Percentiles rank a stretch among this genome's conserved stretches.
Evolutionary conservation across 2,113 vertebrate genomes (phyloP).

Genomic region (Sebastes fasciatus): DNA sequence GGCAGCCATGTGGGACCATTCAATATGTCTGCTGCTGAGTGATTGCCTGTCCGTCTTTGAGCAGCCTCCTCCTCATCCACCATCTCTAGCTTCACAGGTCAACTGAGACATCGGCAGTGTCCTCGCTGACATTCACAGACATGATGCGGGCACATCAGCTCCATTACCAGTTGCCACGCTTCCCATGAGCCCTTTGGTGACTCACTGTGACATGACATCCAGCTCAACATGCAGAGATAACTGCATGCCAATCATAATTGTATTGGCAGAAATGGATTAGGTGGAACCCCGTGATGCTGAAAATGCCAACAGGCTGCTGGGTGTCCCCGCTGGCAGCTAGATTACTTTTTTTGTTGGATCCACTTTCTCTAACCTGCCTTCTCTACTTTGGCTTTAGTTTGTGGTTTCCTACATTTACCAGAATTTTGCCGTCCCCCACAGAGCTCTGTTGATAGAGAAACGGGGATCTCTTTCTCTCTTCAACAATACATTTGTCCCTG

Average conservation of each 20-base stretch:
- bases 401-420: slow-evolving; percentile 47
- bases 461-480: slow-evolving; percentile 19
- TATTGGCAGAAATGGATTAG: slow-evolving; percentile 60
- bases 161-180: slow-evolving; percentile 58
- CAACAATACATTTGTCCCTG: slow-evolving; percentile 5
- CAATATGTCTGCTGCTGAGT: slow-evolving; percentile 67
- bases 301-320: slow-evolving; percentile 58
- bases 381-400: slow-evolving; percentile 38
- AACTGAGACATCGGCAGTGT: slow-evolving; percentile 51
- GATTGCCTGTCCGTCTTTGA: slow-evolving; percentile 52
- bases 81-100: slow-evolving; percentile 50
- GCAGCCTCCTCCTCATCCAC: slow-evolving; percentile 31
- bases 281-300: slow-evolving; percentile 40
- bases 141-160: slow-evolving; percentile 51
- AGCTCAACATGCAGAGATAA: slow-evolving; percentile 57
- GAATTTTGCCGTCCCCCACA: slow-evolving; percentile 23
- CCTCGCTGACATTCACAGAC: slow-evolving; percentile 70
- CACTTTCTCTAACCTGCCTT: slow-evolving; percentile 41
- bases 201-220: slow-evolving; percentile 43
- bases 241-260: slow-evolving; percentile 65
- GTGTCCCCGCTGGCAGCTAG: slow-evolving; percentile 53
- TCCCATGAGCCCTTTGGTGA: slow-evolving; percentile 46
- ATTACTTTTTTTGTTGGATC: slow-evolving; percentile 58
- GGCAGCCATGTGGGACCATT: slow-evolving; percentile 63
- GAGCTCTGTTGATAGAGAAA: slow-evolving; percentile 45